A percentile compares a stretch with the other conserved stretches of the same genome.
phyloP scores from a whole-genome alignment of 2,113 vertebrate genomes.

The Hippocampus zosterae region DNA sequence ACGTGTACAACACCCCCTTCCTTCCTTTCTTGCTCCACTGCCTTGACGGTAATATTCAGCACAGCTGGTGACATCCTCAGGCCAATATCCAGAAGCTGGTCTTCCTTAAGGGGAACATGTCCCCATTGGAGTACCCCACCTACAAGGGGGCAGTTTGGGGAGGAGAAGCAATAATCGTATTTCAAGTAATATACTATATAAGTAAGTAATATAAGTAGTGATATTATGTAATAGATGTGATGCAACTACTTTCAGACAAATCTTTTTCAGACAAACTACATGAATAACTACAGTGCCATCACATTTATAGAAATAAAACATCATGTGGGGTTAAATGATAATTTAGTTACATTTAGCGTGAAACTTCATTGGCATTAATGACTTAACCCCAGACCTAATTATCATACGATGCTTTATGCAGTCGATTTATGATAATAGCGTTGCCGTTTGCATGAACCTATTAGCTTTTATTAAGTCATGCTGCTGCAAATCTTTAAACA shows the following conservation, averaged over 20 bases:
- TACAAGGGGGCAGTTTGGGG: too few species aligned
- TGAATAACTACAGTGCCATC: neutral
- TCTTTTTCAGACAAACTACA: neutral
- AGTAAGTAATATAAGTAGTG: too few species aligned
- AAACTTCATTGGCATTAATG: slow-evolving; percentile 54
- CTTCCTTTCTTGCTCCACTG: too few species aligned
- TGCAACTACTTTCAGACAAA: slow-evolving; percentile 9
- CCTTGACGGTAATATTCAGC: too few species aligned
- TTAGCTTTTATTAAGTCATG: slow-evolving; percentile 36
- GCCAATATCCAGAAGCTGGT: too few species aligned
- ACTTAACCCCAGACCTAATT: slow-evolving; percentile 29
- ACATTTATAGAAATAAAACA: slow-evolving; percentile 6
- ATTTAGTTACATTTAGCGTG: slow-evolving; percentile 16
- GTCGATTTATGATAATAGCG: slow-evolving; percentile 42
- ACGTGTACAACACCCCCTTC: too few species aligned
- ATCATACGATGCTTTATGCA: slow-evolving; percentile 32
- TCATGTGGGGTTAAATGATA: slow-evolving; percentile 13
- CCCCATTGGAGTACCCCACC: too few species aligned
- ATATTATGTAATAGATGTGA: neutral
- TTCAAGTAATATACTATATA: too few species aligned
- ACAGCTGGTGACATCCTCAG: too few species aligned
- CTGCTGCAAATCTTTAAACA: neutral
- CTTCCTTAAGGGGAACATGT: too few species aligned
- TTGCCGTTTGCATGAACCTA: slow-evolving; percentile 41
- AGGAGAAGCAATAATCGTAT: too few species aligned